Evolutionary conservation across 2,888 invertebrate species (phyloP).

Genomic region (Furcula furcula): DNA sequence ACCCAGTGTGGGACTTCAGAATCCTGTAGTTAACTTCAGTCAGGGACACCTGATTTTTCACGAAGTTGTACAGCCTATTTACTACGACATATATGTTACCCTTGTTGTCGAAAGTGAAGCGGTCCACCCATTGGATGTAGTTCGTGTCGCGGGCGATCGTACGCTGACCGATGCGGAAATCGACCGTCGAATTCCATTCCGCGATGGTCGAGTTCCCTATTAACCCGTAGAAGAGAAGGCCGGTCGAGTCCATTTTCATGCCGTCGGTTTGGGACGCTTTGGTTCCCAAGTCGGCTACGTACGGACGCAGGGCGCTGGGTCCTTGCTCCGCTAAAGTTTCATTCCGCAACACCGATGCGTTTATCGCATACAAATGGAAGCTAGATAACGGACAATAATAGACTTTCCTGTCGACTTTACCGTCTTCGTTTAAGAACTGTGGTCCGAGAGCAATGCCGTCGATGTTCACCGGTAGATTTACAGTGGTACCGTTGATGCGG

Average conservation of each 20-base stretch:
- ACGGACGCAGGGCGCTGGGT: constrained; percentile 58
- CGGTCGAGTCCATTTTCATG: constrained; percentile 88
- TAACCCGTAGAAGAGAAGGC: constrained; percentile 86
- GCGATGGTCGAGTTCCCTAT: constrained; percentile 86
- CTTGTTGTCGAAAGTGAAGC: constrained; percentile 84
- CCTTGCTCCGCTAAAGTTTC: constrained; percentile 62
- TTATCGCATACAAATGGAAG: constrained; percentile 84
- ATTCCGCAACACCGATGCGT: constrained; percentile 82
- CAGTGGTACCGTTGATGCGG: constrained; percentile 81
- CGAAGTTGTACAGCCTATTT: constrained; percentile 86
- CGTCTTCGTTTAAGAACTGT: constrained; percentile 60
- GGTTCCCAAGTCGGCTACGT: constrained; percentile 82
- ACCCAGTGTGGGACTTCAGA: constrained; percentile 81
- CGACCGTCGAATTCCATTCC: constrained; percentile 84
- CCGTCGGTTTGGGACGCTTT: constrained; percentile 87
- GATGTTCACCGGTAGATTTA: constrained; percentile 83
- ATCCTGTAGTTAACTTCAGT: constrained; percentile 86
- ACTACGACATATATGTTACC: constrained; percentile 86
- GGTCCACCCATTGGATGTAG: constrained; percentile 88
- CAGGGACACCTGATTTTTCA: constrained; percentile 81
- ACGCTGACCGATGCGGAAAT: constrained; percentile 82
- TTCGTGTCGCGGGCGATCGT: constrained; percentile 85
- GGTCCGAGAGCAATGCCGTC: constrained; percentile 88
- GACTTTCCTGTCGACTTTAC: constrained; percentile 73
- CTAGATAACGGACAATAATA: constrained; percentile 87